Evolutionary conservation across 2,888 invertebrate genomes (phyloP).

Genomic region (Ligdia adustata): DNA sequence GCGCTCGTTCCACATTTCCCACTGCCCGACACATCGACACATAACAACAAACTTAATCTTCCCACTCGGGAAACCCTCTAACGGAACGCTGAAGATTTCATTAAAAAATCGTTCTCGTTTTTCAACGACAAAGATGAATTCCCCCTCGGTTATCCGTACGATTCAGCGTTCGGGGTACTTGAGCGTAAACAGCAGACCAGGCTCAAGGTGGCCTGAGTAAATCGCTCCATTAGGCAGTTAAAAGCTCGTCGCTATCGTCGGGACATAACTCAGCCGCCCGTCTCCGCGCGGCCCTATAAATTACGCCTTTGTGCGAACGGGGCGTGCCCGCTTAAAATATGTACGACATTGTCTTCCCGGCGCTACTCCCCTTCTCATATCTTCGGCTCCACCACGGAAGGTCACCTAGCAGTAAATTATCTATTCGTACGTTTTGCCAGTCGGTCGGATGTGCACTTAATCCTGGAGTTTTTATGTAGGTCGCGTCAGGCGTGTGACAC

Average conservation of each 20-base stretch:
- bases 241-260: constrained; percentile 83
- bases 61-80: constrained; percentile 8
- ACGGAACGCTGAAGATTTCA: constrained; percentile 20
- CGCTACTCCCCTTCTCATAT: constrained; percentile 72
- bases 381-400: constrained; percentile 62
- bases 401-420: constrained; percentile 72
- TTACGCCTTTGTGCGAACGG: constrained; percentile 81
- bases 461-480: constrained; percentile 60
- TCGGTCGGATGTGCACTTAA: constrained; percentile 49
- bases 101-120: constrained; percentile 35
- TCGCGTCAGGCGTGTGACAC: constrained; percentile 47
- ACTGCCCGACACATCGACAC: constrained; percentile 41
- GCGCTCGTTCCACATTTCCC: constrained; percentile 52
- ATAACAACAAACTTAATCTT: constrained; percentile 27
- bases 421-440: constrained; percentile 59
- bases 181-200: constrained; percentile 68
- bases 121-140: constrained; percentile 50
- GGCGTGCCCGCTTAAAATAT: constrained; percentile 81
- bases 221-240: constrained; percentile 84
- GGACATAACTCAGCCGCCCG: constrained; percentile 80
- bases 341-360: constrained; percentile 80
- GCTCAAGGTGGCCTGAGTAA: constrained; percentile 78
- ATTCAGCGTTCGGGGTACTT: constrained; percentile 48
- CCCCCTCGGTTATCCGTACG: constrained; percentile 47
- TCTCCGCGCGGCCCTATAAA: constrained; percentile 82